phyloP scores from a whole-genome alignment of 2,113 vertebrate genomes.

The Tinamus guttatus region DNA sequence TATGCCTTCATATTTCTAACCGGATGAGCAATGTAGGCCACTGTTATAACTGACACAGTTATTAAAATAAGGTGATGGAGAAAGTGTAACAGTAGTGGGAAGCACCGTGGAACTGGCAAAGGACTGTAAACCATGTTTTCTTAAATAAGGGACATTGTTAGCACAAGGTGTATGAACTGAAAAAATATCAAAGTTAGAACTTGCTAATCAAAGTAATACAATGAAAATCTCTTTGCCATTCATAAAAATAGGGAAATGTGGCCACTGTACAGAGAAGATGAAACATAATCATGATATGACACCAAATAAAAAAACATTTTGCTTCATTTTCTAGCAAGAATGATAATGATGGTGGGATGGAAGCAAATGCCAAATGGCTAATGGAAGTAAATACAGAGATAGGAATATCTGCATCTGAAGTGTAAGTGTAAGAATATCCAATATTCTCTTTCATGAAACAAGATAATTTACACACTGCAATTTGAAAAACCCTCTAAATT shows the following conservation, averaged over 20 bases:
- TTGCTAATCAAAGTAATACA: not conserved
- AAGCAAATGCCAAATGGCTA: not conserved
- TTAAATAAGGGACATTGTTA: not conserved
- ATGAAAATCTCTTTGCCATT: not conserved
- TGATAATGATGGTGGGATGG: not conserved
- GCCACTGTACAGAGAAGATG: not conserved
- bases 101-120: not conserved
- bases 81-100: not conserved
- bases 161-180: not conserved
- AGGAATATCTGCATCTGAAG: not conserved
- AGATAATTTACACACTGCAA: not conserved
- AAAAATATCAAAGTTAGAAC: not conserved
- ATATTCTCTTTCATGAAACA: not conserved
- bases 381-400: not conserved
- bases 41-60: accelerated
- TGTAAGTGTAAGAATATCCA: not conserved
- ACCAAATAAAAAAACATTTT: not conserved
- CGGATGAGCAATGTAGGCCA: accelerated
- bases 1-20: accelerated
- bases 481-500: not conserved
- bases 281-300: not conserved
- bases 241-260: not conserved
- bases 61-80: not conserved
- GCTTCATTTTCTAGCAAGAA: not conserved
- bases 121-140: not conserved